These are phyloP conservation scores for Tapera naevia DNA, from an alignment of 2,797 vertebrate species.

Conservation along the genomic window DNA sequence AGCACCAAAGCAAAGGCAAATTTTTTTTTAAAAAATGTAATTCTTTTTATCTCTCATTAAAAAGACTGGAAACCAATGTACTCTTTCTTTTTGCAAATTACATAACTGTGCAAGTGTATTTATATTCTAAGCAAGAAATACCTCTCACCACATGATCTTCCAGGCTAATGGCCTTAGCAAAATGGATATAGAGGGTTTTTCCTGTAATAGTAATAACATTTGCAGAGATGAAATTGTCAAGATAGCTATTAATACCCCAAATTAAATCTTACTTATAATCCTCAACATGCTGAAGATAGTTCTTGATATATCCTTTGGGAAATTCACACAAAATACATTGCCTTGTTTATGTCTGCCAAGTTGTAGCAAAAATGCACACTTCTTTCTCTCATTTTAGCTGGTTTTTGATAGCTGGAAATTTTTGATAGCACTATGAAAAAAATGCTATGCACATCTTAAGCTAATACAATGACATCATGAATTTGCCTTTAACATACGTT, in stretches of 20 bases:
- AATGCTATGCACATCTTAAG: neutral
- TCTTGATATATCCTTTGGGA: neutral
- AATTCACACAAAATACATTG: neutral
- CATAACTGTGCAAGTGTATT: constrained; percentile 37
- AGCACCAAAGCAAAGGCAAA: neutral
- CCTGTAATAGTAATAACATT: constrained; percentile 34
- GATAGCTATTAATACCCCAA: constrained; percentile 12
- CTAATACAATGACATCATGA: neutral
- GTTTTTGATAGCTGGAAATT: neutral
- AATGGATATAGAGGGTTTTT: neutral
- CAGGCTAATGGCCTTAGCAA: constrained; percentile 12
- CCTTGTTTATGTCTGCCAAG: neutral
- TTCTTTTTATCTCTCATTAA: constrained; percentile 13
- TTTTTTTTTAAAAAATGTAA: neutral
- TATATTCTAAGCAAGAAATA: constrained; percentile 36
- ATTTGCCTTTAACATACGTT: neutral
- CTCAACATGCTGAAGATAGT: neutral
- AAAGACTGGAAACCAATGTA: neutral
- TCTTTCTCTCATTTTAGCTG: neutral
- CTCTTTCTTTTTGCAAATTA: neutral
- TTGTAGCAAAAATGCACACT: neutral
- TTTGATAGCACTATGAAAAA: neutral
- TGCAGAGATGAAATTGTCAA: constrained; percentile 59
- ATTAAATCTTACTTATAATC: constrained; percentile 47
- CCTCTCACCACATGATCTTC: neutral